Conservation (phyloP, 2,113 vertebrate genomes). For the Eclectus roratus region DNA sequence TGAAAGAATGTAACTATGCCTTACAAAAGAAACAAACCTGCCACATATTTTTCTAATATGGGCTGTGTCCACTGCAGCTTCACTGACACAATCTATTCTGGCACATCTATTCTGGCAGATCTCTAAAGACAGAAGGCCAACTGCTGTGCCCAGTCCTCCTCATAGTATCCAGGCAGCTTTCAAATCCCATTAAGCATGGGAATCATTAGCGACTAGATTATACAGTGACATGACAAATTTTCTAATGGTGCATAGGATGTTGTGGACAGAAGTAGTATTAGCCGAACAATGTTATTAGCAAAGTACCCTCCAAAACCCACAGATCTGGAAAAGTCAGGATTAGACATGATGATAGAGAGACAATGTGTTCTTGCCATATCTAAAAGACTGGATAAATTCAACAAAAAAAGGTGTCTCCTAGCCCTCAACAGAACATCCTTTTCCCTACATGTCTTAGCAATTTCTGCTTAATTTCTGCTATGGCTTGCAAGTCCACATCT, state of each 20-base stretch:
- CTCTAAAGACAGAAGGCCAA: not conserved
- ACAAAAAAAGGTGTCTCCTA: not conserved
- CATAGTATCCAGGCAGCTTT: not conserved
- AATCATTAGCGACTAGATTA: not conserved
- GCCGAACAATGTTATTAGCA: not conserved
- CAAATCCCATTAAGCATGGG: not conserved
- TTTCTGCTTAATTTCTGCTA: not conserved
- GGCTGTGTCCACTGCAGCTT: not conserved
- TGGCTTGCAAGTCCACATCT: not conserved
- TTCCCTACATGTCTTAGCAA: not conserved
- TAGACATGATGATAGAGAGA: not conserved
- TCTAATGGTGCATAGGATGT: not conserved
- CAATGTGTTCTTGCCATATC: not conserved
- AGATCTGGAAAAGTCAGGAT: not conserved
- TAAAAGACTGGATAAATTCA: not conserved
- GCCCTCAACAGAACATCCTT: not conserved
- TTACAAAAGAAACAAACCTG: not conserved
- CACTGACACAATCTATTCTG: not conserved
- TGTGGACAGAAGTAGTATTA: not conserved
- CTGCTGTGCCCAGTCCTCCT: not conserved
- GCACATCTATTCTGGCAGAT: not conserved
- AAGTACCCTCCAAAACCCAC: not conserved
- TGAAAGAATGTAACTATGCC: not conserved
- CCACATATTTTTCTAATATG: not conserved
- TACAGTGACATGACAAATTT: not conserved